Evolutionary conservation across 2,797 vertebrate species (phyloP), one percentile per base, ranked within the genome.

Genomic region (Cryptoprocta ferox): DNA sequence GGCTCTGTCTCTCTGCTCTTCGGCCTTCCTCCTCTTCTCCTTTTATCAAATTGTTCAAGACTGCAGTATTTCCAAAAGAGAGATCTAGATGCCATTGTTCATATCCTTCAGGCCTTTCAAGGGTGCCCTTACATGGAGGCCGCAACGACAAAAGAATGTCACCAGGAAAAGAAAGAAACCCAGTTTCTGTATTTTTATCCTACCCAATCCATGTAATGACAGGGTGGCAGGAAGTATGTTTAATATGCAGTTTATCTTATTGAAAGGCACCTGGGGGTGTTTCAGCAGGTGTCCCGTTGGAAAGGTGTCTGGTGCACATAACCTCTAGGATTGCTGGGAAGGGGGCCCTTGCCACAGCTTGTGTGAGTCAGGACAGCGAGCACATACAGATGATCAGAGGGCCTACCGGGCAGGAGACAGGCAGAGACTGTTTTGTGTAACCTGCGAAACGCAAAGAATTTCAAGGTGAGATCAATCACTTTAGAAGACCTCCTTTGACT

Each of bases 401-500:
- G 56, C 7, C n/a, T 50, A 1, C 2, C 6, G 24, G 59, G 39
- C 32, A 56, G 6, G 9, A 84, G 12, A 8, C 63, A 53, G 56
- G n/a, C 48, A 5, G 53, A 71, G 53, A 45, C 84, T 76, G 84
- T 76, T 86, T 96, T 2, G 0, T 13, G 30, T 39, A 59, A 68
- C 78, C 84, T 50, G 80, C 48, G 35, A 21, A 85, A 83, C 1
- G 42, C 81, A 83, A 88, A 81, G 91, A 85, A 95, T 94, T 97
- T 97, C 94, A 93, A 92, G 91, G 37, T 78, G 80, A 76, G 78
- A 94, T 70, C 88, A 73, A 48, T 93, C 63, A 91, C 88, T 91
- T 1, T 5, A 15, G 90, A 88, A 65, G n/a, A 89, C 91, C 88
- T 97, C 89, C 76, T 75, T 94, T 91, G 97, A 95, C 96, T 97